phyloP scores from a whole-genome alignment of 1,140 invertebrate species.

The Polypedilum pembai region DNA sequence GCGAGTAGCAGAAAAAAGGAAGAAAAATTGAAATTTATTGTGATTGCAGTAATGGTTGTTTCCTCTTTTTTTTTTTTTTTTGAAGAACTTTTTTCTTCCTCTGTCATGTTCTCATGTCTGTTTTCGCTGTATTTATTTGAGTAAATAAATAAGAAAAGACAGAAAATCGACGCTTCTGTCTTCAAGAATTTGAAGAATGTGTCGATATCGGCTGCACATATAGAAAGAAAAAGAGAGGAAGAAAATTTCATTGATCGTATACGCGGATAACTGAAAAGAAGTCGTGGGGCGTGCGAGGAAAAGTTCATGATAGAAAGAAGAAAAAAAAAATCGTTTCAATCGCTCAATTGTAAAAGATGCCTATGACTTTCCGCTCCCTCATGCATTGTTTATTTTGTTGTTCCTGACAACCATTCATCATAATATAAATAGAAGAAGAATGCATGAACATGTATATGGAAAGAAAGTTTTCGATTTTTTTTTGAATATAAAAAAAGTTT shows the following conservation, averaged over 20 bases:
- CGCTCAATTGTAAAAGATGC: slow-evolving; percentile 11
- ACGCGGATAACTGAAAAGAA: background rate
- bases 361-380: background rate
- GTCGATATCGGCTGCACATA: no score
- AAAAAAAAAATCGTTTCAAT: slow-evolving; percentile 7
- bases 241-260: background rate
- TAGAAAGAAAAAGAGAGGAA: no score
- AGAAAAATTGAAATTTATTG: slow-evolving; percentile 19
- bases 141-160: background rate
- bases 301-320: slow-evolving; percentile 6
- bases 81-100: background rate
- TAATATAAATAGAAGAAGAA: slow-evolving; percentile 22
- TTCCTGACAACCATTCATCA: slow-evolving; percentile 24
- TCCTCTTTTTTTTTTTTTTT: no score
- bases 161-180: background rate
- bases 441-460: no score
- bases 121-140: background rate
- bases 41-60: slow-evolving; percentile 12
- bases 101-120: background rate
- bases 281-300: background rate
- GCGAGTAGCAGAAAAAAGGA: background rate
- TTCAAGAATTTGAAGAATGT: no score
- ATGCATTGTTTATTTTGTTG: slow-evolving; percentile 20
- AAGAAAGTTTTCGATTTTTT: no score
- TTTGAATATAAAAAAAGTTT: no score